Evolutionary conservation across 2,797 vertebrate genomes (phyloP), one percentile per base, ranked within the genome.

Genomic region (Nasua narica): DNA sequence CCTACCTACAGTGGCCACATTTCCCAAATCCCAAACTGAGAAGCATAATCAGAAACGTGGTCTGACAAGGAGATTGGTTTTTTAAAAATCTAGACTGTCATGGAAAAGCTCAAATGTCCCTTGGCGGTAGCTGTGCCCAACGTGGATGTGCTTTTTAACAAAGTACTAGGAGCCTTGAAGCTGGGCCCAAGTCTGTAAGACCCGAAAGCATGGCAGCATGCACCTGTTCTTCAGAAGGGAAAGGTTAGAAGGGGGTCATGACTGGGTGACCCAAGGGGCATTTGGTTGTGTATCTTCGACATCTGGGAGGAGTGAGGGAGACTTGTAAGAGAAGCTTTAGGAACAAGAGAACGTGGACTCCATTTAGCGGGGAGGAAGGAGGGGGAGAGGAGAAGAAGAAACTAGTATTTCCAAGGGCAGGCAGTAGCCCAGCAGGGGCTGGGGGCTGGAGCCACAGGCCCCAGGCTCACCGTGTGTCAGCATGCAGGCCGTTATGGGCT

Each of bases 1-100:
- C 82, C 86, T 83, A 92, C 88, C 74, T 97, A 88, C 35, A 92
- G 72, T 95, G 88, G 86, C 90, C 82, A 91, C 48, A 79, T 69
- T 94, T 91, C 37, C 83, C 82, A 93, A 92, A 88, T 90, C 72
- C 35, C 70, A 88, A 87, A 94, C 48, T 32, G 8, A 83, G 50
- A 92, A 83, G 77, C 43, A 67, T 96, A 90, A 95, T 94, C 48
- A 43, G 48, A 86, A 76, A 72, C 0, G 2, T 85, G 77, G 32
- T 83, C 32, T 85, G 54, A 87, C 50, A 76, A 93, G 72, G 81
- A 95, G 79, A 95, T 70, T 90, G 74, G n/a, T 78, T n/a, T 90
- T 76, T 84, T 88, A 35, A n/a, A 87, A 95, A 93, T 84, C 32
- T 48, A 18, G 40, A 32, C 35, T 87, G 18, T 77, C 32, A 16